Conservation (phyloP, 2,113 vertebrate species). For the Hoplias malabaricus region DNA sequence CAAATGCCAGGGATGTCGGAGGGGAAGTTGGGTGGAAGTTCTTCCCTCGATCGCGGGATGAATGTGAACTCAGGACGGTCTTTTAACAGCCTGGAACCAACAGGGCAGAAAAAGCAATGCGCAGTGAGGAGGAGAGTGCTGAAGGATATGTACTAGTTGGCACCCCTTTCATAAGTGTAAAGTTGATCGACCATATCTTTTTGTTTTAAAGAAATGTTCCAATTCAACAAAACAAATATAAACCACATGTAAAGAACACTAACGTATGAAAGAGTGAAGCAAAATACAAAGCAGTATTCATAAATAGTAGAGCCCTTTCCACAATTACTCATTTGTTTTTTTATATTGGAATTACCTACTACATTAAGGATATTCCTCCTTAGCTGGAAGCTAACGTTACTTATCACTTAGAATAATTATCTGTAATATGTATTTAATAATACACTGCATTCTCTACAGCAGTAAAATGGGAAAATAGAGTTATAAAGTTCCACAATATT, state of each 20-base stretch:
- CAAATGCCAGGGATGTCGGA: conserved; percentile 93
- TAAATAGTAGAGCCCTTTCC: no score
- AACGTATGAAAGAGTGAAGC: neutral
- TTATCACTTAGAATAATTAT: no score
- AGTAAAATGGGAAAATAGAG: no score
- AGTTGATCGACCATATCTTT: neutral
- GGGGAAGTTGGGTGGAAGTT: conserved; percentile 95
- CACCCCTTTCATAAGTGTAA: neutral
- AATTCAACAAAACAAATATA: neutral
- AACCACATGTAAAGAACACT: neutral
- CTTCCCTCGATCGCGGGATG: conserved; percentile 89
- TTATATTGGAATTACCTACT: no score
- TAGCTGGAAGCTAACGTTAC: no score
- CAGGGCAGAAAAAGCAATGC: neutral
- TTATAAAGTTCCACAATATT: no score
- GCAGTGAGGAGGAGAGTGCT: neutral
- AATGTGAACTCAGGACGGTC: conserved; percentile 89
- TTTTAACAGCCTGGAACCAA: conserved; percentile 84
- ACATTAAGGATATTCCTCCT: no score
- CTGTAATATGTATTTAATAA: no score
- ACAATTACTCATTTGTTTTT: no score
- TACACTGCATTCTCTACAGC: no score
- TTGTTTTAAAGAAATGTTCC: no score
- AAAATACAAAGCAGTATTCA: no score
- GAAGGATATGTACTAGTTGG: neutral